phyloP scores from a whole-genome alignment of 53 echinoderm and acorn worm genomes.

The Pentamera pediparva region DNA sequence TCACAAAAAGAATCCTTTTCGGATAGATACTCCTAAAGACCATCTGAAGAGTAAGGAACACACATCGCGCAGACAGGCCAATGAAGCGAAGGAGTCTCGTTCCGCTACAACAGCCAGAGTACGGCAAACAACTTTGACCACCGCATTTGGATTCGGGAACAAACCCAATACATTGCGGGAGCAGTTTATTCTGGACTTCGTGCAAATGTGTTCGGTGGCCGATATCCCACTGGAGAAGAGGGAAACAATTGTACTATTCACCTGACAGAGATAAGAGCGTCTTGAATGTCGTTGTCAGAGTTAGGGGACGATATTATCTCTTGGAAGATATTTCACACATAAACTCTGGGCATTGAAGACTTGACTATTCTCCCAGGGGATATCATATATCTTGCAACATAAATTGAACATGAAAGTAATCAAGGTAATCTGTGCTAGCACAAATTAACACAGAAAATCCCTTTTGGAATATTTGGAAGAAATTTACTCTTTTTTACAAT shows the following conservation, averaged over 20 bases:
- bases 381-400: too few relatives aligned
- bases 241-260: background rate
- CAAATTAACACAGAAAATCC: too few relatives aligned
- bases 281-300: conserved; percentile 49
- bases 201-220: background rate
- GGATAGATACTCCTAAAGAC: background rate
- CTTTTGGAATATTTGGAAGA: too few relatives aligned
- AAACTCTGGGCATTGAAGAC: conserved; percentile 43
- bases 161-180: background rate
- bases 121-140: background rate
- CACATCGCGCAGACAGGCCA: background rate
- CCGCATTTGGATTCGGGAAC: background rate
- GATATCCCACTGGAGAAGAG: conserved; percentile 2
- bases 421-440: too few relatives aligned
- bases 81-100: background rate
- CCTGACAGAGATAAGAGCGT: conserved; percentile 46
- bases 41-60: background rate
- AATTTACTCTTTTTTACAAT: too few relatives aligned
- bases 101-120: background rate
- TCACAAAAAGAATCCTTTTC: too few relatives aligned
- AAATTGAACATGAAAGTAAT: too few relatives aligned
- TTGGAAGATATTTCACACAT: conserved; percentile 41
- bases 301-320: conserved; percentile 44
- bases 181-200: background rate
- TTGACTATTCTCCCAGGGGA: conserved; percentile 38